Evolutionary conservation across 1,140 invertebrate genomes (phyloP), one percentile per base, ranked within the genome.

Genomic region (Trachymyrmex septentrionalis): DNA sequence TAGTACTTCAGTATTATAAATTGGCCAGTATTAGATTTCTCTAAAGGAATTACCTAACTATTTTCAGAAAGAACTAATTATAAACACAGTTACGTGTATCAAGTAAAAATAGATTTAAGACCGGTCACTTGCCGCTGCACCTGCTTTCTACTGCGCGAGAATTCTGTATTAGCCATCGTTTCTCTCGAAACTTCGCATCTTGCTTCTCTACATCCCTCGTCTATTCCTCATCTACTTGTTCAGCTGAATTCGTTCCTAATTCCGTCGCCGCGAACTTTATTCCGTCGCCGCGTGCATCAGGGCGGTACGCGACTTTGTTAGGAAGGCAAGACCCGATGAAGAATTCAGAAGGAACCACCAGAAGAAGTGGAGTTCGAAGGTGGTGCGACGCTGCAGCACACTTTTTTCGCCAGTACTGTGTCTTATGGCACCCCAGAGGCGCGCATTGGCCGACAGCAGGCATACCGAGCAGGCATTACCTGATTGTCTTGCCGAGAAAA

Each of bases 401-500:
- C 82, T 85, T 87, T 85, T 89, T 90, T 75, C 64, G 85, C 81
- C 88, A 67, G 85, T 88, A 69, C 86, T 84, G 91, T 91, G 85
- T 73, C 92, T 92, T 95, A 95, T 69, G 91, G 91, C 89, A 94
- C 94, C 92, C 94, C 73, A 88, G 93, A 93, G 93, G 92, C 89
- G 89, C 71, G 71, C 53, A 38, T 21, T 57, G 61, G 24, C 85
- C 89, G 53, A 85, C 86, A 88, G 80, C 86, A 80, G 88, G 94
- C 94, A 95, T 95, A 95, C 94, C 92, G 94, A 95, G 90, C 92
- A 95, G 94, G 93, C 94, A 95, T 95, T 95, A 95, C 94, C 93
- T 94, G 94, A 95, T 95, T 95, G 94, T 95, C 93, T 94, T 89
- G 85, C 86, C 86, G 69, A 63, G 44, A 80, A 30, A n/a, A 14